Base-by-base conservation (phyloP, 2,888 invertebrate species). In the Lomographa bimaculata region DNA sequence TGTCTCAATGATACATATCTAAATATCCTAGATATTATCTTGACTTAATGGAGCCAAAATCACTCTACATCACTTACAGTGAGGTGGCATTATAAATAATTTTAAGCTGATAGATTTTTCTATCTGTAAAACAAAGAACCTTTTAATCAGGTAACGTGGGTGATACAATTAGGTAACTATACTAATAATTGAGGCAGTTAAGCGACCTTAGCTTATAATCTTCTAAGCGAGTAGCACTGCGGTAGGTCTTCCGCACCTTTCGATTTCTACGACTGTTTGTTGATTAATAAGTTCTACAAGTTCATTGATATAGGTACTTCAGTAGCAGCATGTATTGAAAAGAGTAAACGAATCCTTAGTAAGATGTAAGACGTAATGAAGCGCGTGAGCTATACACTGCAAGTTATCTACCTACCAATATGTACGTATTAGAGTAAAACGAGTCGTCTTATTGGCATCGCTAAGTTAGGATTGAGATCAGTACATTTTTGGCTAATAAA, bases 61-160 rank as follows among this genome's bases (percentile, higher is more conserved):
- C 26, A 30, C 45, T 32, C 37, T 33, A 46, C 16, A 45, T 38
- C 40, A 46, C 46, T 43, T 40, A 37, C n/a, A n/a, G n/a, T n/a
- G n/a, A n/a, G n/a, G n/a, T n/a, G n/a, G 28, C 27, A 16, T 44
- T 48, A 44, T 32, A 26, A 45, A 7, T 38, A 42, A 23, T 45
- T 35, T 4, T 33, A 33, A 46, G 42, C 25, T 38, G 23, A n/a
- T 30, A 40, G n/a, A n/a, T n/a, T 7, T 57, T 54, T 61, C 65
- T 65, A 71, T 71, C 71, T 50, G 32, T 9, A 37, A 37, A 63
- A 71, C 71, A 71, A 71, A 60, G 62, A 63, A 34, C 58, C 60
- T 65, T 66, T 70, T 71, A 69, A 66, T 71, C 69, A 24, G 19
- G 42, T 39, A 49, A 55, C 50, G 53, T 55, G 45, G 46, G 52